These are phyloP conservation scores for Drosophila rhopaloa DNA, from an alignment of 1,140 invertebrate species.

Conservation along the genomic window DNA sequence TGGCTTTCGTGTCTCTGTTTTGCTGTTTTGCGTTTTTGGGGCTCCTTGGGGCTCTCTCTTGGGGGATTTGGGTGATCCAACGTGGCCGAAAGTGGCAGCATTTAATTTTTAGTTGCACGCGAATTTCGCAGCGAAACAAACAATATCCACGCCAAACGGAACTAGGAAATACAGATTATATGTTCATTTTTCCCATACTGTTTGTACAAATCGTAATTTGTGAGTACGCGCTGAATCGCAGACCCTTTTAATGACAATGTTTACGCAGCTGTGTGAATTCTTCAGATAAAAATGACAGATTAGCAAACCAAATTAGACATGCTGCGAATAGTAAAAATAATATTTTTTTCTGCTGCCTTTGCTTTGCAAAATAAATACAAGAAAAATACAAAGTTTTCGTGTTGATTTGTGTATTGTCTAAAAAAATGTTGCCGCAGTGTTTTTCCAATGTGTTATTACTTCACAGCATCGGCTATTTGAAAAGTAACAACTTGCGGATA, in stretches of 20 bases:
- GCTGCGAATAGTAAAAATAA: constrained; percentile 38
- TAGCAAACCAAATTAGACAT: constrained; percentile 39
- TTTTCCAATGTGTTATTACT: constrained; percentile 47
- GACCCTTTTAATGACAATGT: constrained; percentile 25
- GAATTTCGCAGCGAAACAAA: constrained; percentile 73
- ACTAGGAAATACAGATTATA: constrained; percentile 70
- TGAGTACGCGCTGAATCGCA: constrained; percentile 67
- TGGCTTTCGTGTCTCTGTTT: constrained; percentile 38
- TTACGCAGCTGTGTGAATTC: constrained; percentile 42
- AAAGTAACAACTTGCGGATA: constrained; percentile 36
- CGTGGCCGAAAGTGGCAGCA: constrained; percentile 79
- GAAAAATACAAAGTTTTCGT: constrained; percentile 25
- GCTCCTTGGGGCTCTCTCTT: constrained; percentile 42
- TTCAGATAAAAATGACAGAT: constrained; percentile 51
- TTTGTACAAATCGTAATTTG: constrained; percentile 77
- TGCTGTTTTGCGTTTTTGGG: constrained; percentile 30
- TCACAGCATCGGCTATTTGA: constrained; percentile 45
- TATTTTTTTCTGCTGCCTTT: constrained; percentile 20
- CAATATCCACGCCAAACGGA: constrained; percentile 33
- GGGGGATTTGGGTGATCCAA: constrained; percentile 38
- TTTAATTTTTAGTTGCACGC: constrained; percentile 81
- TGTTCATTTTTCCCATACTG: constrained; percentile 79
- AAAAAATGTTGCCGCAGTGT: constrained; percentile 44
- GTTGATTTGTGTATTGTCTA: constrained; percentile 45
- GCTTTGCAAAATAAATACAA: constrained; percentile 33